Percentiles rank a stretch among this genome's conserved stretches.
phyloP scores from a whole-genome alignment of 1,140 invertebrate genomes.

The Hyposmocoma kahamanoa region DNA sequence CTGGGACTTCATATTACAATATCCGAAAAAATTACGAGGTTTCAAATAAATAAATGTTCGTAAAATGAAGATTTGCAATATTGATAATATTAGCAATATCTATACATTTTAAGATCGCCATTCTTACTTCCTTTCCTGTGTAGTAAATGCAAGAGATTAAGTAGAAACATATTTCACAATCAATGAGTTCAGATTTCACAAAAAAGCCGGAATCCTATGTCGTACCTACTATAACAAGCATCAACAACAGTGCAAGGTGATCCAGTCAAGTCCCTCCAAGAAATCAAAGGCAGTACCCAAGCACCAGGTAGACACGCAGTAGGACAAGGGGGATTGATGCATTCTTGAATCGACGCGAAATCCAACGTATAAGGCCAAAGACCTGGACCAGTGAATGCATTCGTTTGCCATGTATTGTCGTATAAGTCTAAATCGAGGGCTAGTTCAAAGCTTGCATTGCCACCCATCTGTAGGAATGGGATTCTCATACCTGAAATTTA shows the following conservation, averaged over 20 bases:
- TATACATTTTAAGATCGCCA: too few species aligned
- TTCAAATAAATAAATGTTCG: too few species aligned
- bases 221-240: neutral
- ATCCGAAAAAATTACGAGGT: too few species aligned
- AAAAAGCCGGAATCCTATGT: too few species aligned
- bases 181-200: too few species aligned
- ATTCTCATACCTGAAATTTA: conserved; percentile 56
- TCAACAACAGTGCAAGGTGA: neutral
- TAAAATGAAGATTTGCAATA: too few species aligned
- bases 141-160: too few species aligned
- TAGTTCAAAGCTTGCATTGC: conserved; percentile 56
- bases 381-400: conserved; percentile 48
- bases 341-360: conserved; percentile 67
- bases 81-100: too few species aligned
- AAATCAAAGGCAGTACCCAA: conserved; percentile 31
- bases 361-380: conserved; percentile 77
- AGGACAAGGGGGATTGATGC: conserved; percentile 72
- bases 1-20: too few species aligned
- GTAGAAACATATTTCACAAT: too few species aligned
- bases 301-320: conserved; percentile 60
- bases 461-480: conserved; percentile 74
- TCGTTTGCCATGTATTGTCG: conserved; percentile 72
- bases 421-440: conserved; percentile 56
- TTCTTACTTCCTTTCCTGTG: too few species aligned
- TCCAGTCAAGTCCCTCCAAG: neutral